Percentiles rank a stretch among this genome's conserved stretches.
phyloP scores from a whole-genome alignment of 2,888 invertebrate species.

The Globia sparganii region DNA sequence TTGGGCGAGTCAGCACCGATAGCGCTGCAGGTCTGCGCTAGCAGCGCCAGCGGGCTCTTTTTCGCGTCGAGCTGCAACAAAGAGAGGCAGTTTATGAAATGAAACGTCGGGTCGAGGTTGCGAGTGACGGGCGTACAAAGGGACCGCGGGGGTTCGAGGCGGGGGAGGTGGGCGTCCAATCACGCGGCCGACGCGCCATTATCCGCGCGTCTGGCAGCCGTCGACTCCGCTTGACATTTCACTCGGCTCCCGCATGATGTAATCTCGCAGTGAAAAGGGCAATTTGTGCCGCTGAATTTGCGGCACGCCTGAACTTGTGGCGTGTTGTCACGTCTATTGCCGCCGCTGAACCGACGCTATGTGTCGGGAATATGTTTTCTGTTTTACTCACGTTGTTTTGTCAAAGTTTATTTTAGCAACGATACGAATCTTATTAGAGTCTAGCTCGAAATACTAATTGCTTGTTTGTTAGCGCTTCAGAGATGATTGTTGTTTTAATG shows the following conservation, averaged over 20 bases:
- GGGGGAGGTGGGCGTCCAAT: constrained; percentile 86
- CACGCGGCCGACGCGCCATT: constrained; percentile 90
- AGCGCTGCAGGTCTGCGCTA: constrained; percentile 99
- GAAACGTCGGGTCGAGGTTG: constrained; percentile 88
- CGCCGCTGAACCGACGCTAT: constrained; percentile 63
- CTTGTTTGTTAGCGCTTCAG: constrained; percentile 45
- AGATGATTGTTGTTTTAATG: constrained; percentile 47
- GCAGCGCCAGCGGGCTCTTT: constrained; percentile 98
- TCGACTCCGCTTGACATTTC: constrained; percentile 91
- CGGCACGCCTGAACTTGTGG: constrained; percentile 88
- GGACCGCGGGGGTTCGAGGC: constrained; percentile 80
- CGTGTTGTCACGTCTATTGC: constrained; percentile 87
- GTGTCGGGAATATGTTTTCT: constrained; percentile 70
- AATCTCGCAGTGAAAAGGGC: constrained; percentile 91
- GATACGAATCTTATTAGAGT: constrained; percentile 68
- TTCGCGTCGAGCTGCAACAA: constrained; percentile 98
- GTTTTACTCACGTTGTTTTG: constrained; percentile 59
- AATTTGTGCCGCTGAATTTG: constrained; percentile 91
- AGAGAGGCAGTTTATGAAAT: constrained; percentile 87
- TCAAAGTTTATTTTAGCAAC: constrained; percentile 63
- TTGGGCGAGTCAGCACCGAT: constrained; percentile 97
- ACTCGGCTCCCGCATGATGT: constrained; percentile 91
- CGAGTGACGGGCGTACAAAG: constrained; percentile 89
- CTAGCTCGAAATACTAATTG: constrained; percentile 58
- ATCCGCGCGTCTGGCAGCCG: constrained; percentile 90